These are phyloP conservation scores for Theocolax elegans DNA, from an alignment of 1,140 invertebrate genomes.

Conservation along the genomic window DNA sequence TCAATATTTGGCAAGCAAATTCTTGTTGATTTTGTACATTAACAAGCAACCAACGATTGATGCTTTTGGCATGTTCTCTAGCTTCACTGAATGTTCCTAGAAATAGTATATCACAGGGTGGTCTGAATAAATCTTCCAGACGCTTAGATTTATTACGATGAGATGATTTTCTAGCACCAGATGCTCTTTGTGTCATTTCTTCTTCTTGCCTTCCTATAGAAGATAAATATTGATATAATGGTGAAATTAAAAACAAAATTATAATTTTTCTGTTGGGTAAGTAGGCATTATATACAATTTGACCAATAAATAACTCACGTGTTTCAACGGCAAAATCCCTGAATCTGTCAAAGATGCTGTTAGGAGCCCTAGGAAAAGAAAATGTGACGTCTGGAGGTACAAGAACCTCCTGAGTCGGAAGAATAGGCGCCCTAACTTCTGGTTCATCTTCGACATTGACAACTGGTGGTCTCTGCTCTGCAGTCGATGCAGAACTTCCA, in stretches of 20 bases:
- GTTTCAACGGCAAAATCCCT: slow-evolving; percentile 76
- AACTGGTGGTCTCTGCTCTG: slow-evolving; percentile 32
- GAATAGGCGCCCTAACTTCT: slow-evolving; percentile 74
- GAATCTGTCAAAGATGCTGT: slow-evolving; percentile 76
- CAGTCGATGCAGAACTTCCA: slow-evolving; percentile 42
- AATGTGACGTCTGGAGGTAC: slow-evolving; percentile 61
- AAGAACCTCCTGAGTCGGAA: slow-evolving; percentile 72
- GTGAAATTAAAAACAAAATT: too few species aligned
- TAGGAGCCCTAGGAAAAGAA: slow-evolving; percentile 63
- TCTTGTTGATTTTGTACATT: slow-evolving; percentile 83
- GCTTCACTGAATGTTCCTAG: slow-evolving; percentile 76
- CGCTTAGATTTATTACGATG: slow-evolving; percentile 63
- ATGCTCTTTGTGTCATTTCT: slow-evolving; percentile 59
- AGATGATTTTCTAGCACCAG: slow-evolving; percentile 59
- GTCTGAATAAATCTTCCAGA: slow-evolving; percentile 80
- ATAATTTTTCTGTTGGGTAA: too few species aligned
- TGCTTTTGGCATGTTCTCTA: slow-evolving; percentile 70
- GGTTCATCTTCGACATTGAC: slow-evolving; percentile 51
- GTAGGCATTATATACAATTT: slow-evolving; percentile 28
- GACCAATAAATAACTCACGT: slow-evolving; percentile 59
- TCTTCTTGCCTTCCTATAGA: slow-evolving; percentile 66
- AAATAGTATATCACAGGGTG: slow-evolving; percentile 79
- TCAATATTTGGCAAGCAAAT: slow-evolving; percentile 80
- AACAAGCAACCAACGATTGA: slow-evolving; percentile 80
- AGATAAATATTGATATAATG: slow-evolving; percentile 2